Evolutionary conservation across 2,888 invertebrate genomes (phyloP).

Genomic region (Tipula unca): DNA sequence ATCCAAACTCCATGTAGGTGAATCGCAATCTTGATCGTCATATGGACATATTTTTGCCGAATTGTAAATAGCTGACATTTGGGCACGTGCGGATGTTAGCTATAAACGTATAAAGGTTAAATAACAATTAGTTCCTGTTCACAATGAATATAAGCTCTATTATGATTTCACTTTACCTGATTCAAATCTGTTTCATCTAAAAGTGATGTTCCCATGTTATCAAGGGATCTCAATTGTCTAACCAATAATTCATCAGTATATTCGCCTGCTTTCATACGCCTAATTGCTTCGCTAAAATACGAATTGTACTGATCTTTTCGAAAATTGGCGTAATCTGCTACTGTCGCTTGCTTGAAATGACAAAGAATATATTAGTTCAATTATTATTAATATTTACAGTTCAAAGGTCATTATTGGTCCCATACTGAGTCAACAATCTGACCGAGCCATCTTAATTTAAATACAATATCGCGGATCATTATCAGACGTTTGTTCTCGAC

Average conservation of each 20-base stretch:
- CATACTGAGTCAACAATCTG: too few relatives aligned
- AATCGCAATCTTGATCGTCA: conserved; percentile 28
- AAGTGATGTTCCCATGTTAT: conserved; percentile 43
- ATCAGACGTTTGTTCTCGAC: too few relatives aligned
- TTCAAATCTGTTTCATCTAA: conserved; percentile 38
- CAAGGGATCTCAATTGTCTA: conserved; percentile 42
- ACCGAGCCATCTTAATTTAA: too few relatives aligned
- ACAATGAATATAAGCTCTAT: too few relatives aligned
- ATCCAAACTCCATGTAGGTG: conserved; percentile 19
- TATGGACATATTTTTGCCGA: conserved; percentile 35
- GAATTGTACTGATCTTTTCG: conserved; percentile 40
- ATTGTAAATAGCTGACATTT: conserved; percentile 36
- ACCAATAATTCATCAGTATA: too few relatives aligned
- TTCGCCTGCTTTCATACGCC: conserved; percentile 27
- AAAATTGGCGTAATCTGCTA: conserved; percentile 31
- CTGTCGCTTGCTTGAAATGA: neutral
- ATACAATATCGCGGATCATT: too few relatives aligned
- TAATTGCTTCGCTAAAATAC: conserved; percentile 36
- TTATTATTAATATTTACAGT: too few relatives aligned
- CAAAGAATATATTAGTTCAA: neutral
- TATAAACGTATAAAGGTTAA: conserved; percentile 24
- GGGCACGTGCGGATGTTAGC: conserved; percentile 26
- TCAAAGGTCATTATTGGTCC: too few relatives aligned
- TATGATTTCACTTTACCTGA: conserved; percentile 32
- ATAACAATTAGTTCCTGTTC: too few relatives aligned